These are phyloP conservation scores for Sinelater perroti DNA, from an alignment of 2,888 invertebrate species.

Conservation along the genomic window DNA sequence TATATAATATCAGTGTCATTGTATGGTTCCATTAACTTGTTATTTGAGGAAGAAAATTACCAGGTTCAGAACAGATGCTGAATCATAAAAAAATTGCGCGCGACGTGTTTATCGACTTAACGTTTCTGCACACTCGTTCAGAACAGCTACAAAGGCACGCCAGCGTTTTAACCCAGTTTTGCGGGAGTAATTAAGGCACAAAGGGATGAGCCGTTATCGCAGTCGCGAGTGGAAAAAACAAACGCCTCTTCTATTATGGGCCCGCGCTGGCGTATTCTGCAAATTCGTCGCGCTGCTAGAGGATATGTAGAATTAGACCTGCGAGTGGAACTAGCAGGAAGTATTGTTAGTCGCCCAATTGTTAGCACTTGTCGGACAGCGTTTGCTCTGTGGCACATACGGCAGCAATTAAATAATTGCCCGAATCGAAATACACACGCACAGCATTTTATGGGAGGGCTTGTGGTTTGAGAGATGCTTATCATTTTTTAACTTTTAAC, in stretches of 20 bases:
- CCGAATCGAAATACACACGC: slow-evolving; percentile 33
- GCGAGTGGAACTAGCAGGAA: slow-evolving; percentile 13
- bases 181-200: background rate
- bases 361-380: slow-evolving; percentile 15
- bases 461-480: too few species aligned
- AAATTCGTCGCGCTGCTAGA: background rate
- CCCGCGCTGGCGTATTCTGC: slow-evolving; percentile 1
- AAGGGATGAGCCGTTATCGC: background rate
- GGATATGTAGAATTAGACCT: slow-evolving; percentile 14
- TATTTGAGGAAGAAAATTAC: too few species aligned
- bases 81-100: too few species aligned
- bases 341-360: slow-evolving; percentile 18
- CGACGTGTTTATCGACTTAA: too few species aligned
- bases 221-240: background rate
- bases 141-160: background rate
- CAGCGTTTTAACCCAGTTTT: slow-evolving; percentile 1
- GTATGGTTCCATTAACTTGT: too few species aligned
- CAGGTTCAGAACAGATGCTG: too few species aligned
- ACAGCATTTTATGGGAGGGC: slow-evolving; percentile 14
- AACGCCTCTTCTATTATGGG: background rate
- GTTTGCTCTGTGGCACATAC: slow-evolving; percentile 24
- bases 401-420: slow-evolving; percentile 28
- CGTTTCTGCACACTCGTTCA: too few species aligned
- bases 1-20: too few species aligned
- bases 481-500: too few species aligned